Evolutionary conservation across 1,140 invertebrate species (phyloP), one percentile per base, ranked within the genome.

Genomic region (Diabrotica virgifera): DNA sequence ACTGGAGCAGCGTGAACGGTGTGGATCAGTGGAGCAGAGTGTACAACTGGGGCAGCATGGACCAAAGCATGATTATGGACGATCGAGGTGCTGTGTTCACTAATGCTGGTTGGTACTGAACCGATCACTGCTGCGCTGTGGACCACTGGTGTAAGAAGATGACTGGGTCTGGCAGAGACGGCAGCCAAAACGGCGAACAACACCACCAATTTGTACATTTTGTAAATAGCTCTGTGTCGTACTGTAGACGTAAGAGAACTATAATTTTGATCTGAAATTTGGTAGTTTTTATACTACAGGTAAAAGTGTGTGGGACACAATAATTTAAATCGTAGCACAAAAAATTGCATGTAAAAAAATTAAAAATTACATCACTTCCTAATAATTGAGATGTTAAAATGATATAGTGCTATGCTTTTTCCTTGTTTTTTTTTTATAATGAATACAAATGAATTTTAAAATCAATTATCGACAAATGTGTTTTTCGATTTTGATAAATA

Each of bases 191-290:
- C 74, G 73, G 83, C 82, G 77, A 81, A 82, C 79, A 88, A 82
- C 77, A 85, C 84, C 76, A 85, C 83, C 81, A 83, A 77, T 78
- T 82, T 83, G 77, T 80, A 81, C 82, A 84, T 84, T 75, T 78
- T 82, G 71, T 61, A 62, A 75, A 74, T 79, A 71, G 80, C 78
- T 80, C 78, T 82, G 80, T 82, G 80, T 80, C 74, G 75, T 46
- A 46, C 40, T 46, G 5, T 46, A 46, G 40, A 46, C 40, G 2
- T 10, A 46, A 8, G 40, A 46, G n/a, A n/a, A 5, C 2, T 46
- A 5, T 46, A 5, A 46, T 46, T 46, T 10, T 5, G 8, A 3
- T 46, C 40, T 8, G n/a, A n/a, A 46, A 24, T 24, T 24, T 24
- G 24, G 24, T 24, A 24, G 24, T 4, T 24, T 24, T 24, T 24